A percentile compares a stretch with the other conserved stretches of the same genome.
These are phyloP conservation scores for Fringilla coelebs DNA, from an alignment of 2,797 vertebrate species.

Conservation along the genomic window DNA sequence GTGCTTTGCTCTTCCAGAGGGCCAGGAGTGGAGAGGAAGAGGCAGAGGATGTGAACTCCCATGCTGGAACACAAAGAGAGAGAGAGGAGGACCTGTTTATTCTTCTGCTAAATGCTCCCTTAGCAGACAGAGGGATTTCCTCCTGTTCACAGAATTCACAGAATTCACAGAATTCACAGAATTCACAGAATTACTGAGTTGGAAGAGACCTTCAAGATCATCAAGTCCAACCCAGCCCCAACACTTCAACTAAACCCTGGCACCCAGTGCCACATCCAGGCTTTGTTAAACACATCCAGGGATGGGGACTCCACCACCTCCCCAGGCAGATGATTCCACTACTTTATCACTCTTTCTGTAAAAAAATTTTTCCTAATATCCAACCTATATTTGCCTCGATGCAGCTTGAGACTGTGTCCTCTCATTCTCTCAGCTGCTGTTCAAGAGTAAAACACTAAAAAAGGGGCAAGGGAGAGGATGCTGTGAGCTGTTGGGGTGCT, in stretches of 20 bases:
- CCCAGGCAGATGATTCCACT: fast-evolving
- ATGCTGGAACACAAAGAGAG: slow-evolving; percentile 20
- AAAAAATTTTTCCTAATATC: not conserved
- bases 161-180: not conserved
- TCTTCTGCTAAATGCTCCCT: not conserved
- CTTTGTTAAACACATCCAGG: not conserved
- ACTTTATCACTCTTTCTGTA: not conserved
- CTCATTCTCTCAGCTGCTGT: not conserved
- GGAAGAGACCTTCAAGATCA: not conserved
- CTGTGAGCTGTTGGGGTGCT: not conserved
- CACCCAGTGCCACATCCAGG: not conserved
- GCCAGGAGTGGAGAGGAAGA: slow-evolving; percentile 49
- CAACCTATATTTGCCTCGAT: not conserved
- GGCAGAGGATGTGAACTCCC: slow-evolving; percentile 66
- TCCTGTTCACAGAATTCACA: not conserved
- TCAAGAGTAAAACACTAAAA: not conserved
- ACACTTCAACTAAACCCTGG: not conserved
- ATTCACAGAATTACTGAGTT: not conserved
- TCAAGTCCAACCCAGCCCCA: not conserved
- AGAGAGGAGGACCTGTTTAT: slow-evolving; percentile 6
- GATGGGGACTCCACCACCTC: not conserved
- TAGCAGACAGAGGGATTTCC: not conserved
- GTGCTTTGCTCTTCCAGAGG: slow-evolving; percentile 56
- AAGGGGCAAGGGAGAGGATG: not conserved
- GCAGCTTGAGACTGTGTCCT: not conserved